These are phyloP conservation scores for Hyla sarda DNA, from an alignment of 2,113 vertebrate species.

Conservation along the genomic window DNA sequence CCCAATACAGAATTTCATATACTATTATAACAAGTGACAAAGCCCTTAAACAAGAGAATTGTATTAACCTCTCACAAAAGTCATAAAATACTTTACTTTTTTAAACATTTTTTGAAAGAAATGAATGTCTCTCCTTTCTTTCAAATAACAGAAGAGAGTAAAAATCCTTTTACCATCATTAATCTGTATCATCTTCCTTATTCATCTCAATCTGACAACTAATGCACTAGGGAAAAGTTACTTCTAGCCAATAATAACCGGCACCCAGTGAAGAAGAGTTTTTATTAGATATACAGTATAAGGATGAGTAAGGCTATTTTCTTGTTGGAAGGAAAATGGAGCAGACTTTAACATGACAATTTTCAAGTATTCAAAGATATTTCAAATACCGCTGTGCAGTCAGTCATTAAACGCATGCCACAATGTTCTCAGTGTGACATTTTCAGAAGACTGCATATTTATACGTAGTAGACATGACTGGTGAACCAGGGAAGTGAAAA, in stretches of 20 bases:
- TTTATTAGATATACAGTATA: not conserved
- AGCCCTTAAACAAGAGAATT: not conserved
- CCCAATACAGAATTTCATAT: not conserved
- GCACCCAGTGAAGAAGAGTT: not conserved
- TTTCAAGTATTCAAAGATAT: slow-evolving; percentile 31
- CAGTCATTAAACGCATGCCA: slow-evolving; percentile 9
- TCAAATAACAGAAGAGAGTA: not conserved
- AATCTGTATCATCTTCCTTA: not conserved
- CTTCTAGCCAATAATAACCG: slow-evolving; percentile 2
- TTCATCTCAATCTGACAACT: slow-evolving; percentile 14
- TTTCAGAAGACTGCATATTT: slow-evolving; percentile 18
- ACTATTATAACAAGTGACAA: not conserved
- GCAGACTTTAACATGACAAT: slow-evolving; percentile 21
- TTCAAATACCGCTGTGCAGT: slow-evolving; percentile 21
- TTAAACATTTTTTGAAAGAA: not conserved
- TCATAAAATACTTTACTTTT: not conserved
- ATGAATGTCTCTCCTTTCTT: not conserved
- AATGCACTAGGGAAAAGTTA: not conserved
- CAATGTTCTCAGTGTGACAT: slow-evolving; percentile 12
- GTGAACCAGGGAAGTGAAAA: not conserved
- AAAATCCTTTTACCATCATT: not conserved
- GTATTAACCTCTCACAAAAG: not conserved
- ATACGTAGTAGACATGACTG: not conserved
- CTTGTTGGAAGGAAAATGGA: not conserved
- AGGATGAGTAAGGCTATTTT: slow-evolving; percentile 15